Evolutionary conservation across 2,113 vertebrate species (phyloP).

Genomic region (Centropus bengalensis): DNA sequence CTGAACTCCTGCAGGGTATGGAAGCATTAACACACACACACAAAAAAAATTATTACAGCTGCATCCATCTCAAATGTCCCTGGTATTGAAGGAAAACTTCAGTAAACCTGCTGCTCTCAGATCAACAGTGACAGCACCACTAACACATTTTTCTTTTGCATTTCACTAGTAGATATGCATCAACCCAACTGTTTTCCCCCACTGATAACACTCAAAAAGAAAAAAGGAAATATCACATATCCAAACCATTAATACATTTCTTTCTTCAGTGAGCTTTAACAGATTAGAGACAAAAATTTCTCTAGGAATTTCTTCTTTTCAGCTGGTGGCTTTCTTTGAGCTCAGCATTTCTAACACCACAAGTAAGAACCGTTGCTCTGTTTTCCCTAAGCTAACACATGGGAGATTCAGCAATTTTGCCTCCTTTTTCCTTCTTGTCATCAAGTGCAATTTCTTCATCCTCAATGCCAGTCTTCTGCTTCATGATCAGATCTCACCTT

Average conservation of each 20-base stretch:
- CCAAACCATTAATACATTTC: background rate
- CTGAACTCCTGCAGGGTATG: background rate
- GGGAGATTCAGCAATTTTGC: background rate
- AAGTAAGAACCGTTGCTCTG: background rate
- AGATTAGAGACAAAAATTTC: background rate
- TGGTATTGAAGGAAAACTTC: background rate
- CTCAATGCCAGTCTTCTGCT: background rate
- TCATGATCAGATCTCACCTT: background rate
- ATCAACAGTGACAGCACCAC: background rate
- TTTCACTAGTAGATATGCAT: background rate
- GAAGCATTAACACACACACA: background rate
- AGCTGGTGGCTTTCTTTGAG: background rate
- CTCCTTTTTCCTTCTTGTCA: background rate
- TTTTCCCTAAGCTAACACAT: background rate
- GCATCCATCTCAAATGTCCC: background rate
- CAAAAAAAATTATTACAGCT: background rate
- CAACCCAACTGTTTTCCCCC: background rate
- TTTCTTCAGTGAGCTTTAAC: background rate
- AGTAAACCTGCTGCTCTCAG: background rate
- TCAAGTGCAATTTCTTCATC: background rate
- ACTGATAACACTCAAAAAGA: background rate
- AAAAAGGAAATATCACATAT: background rate
- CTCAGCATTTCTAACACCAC: background rate
- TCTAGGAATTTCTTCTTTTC: background rate
- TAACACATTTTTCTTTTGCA: background rate